phyloP scores from a whole-genome alignment of 2,797 vertebrate genomes.

The Brotula barbata region DNA sequence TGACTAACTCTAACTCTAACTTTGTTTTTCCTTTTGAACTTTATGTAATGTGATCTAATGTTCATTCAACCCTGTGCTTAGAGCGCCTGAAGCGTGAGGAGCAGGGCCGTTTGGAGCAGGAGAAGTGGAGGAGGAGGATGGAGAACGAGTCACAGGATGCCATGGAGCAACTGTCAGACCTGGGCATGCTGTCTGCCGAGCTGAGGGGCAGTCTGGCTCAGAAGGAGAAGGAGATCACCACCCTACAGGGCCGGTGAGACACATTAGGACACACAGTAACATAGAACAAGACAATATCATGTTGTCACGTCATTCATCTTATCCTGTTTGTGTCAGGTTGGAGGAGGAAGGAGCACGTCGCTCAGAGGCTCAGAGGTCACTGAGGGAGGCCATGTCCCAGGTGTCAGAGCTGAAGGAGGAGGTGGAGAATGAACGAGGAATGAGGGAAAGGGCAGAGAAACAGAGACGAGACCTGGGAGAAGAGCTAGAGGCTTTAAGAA shows the following conservation, averaged over 20 bases:
- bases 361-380: conserved; percentile 81
- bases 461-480: conserved; percentile 88
- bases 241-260: conserved; percentile 82
- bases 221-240: conserved; percentile 90
- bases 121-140: conserved; percentile 88
- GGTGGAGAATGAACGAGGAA: conserved; percentile 84
- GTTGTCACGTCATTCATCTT: background rate
- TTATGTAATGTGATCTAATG: background rate
- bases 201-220: conserved; percentile 83
- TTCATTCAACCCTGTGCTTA: conserved; percentile 44
- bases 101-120: conserved; percentile 88
- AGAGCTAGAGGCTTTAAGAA: conserved; percentile 89
- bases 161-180: conserved; percentile 88
- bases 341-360: conserved; percentile 85
- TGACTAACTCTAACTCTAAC: too few species aligned
- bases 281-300: background rate
- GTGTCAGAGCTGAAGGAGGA: conserved; percentile 90
- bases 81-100: conserved; percentile 93
- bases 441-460: conserved; percentile 88
- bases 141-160: conserved; percentile 86
- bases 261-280: background rate
- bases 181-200: conserved; percentile 81
- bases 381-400: conserved; percentile 86
- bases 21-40: background rate
- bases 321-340: conserved; percentile 69